Percentiles rank a stretch among this genome's conserved stretches.
phyloP scores from a whole-genome alignment of 2,797 vertebrate genomes.

The Trichosurus vulpecula region DNA sequence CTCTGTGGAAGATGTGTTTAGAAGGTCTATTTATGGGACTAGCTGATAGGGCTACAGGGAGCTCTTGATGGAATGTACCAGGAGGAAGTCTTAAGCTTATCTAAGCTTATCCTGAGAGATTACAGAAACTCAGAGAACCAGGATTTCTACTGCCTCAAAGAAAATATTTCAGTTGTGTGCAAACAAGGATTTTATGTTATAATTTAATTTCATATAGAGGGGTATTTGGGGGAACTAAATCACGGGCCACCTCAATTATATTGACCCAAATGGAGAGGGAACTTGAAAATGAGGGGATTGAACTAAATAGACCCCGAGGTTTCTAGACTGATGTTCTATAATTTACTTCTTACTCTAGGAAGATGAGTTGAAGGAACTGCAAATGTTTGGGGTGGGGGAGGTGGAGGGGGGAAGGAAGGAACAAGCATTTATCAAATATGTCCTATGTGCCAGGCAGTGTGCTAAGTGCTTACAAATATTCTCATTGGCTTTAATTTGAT shows the following conservation, averaged over 20 bases:
- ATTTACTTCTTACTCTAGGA: background rate
- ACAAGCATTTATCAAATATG: background rate
- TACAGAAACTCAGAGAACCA: conserved; percentile 32
- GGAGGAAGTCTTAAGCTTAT: conserved; percentile 40
- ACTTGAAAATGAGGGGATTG: background rate
- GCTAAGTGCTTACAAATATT: background rate
- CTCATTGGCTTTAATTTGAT: background rate
- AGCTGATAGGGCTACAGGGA: background rate
- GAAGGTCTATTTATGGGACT: conserved; percentile 18
- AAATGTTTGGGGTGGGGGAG: background rate
- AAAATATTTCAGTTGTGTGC: background rate
- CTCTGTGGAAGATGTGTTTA: conserved; percentile 1
- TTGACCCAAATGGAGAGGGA: background rate
- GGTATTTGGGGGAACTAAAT: background rate
- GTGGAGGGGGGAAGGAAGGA: no score
- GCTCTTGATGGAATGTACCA: conserved; percentile 7
- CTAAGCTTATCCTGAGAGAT: conserved; percentile 27
- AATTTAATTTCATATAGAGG: background rate
- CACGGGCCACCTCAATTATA: background rate
- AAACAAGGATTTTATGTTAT: conserved; percentile 51
- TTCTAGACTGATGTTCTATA: background rate
- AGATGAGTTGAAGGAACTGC: background rate
- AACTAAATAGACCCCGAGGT: background rate
- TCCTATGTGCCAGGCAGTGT: background rate
- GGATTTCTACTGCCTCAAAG: conserved; percentile 1